phyloP scores from a whole-genome alignment of 2,797 vertebrate species.

The Mormyrops attenuatus region DNA sequence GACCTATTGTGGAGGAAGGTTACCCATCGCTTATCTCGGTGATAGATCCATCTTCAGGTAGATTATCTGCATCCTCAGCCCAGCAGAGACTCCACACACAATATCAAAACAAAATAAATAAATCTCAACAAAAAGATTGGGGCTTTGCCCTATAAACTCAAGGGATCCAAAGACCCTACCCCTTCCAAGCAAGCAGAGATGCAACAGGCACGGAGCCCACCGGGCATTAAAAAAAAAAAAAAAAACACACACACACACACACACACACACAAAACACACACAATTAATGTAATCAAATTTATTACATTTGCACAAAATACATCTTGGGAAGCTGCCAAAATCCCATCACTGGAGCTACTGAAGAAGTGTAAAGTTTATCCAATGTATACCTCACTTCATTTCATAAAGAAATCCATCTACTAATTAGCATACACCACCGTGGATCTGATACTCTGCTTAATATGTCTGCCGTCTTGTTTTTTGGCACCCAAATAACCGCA shows the following conservation, averaged over 20 bases:
- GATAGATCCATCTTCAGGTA: neutral
- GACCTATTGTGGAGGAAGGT: neutral
- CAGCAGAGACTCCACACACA: neutral
- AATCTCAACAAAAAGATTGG: neutral
- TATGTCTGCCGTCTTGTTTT: neutral
- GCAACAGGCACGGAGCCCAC: neutral
- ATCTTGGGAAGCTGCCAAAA: neutral
- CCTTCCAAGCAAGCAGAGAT: neutral
- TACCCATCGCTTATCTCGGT: neutral
- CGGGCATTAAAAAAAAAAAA: neutral
- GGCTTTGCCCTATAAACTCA: neutral
- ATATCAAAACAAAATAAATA: slow-evolving; percentile 2
- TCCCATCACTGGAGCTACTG: neutral
- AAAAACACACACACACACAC: too few species aligned
- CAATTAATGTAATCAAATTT: neutral
- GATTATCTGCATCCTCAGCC: neutral
- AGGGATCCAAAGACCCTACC: neutral
- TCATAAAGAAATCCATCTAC: neutral
- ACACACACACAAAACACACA: neutral
- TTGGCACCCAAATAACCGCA: neutral
- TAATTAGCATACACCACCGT: neutral
- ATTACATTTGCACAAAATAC: neutral
- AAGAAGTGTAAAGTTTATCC: neutral
- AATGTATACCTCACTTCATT: neutral
- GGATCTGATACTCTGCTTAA: neutral